These are phyloP conservation scores for Panagrolaimus sp. DNA, from an alignment of 1,140 invertebrate genomes.

Conservation along the genomic window DNA sequence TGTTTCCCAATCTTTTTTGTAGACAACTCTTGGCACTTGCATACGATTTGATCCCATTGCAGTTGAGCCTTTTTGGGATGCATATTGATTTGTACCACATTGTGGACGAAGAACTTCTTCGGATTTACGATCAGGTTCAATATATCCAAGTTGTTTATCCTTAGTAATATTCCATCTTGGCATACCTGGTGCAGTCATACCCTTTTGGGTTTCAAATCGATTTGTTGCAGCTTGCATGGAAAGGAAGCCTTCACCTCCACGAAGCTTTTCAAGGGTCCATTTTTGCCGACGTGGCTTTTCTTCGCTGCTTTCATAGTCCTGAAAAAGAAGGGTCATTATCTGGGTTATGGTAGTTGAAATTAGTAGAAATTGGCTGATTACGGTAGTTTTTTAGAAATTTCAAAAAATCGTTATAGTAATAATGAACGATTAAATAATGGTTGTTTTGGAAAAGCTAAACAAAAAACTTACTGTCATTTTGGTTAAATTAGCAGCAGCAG, in stretches of 20 bases:
- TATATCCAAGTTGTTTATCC: constrained; percentile 57
- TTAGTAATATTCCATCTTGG: constrained; percentile 58
- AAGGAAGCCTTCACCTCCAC: constrained; percentile 76
- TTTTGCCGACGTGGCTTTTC: constrained; percentile 65
- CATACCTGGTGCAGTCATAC: constrained; percentile 66
- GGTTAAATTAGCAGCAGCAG: too few species aligned
- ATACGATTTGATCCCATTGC: constrained; percentile 45
- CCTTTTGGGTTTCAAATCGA: constrained; percentile 76
- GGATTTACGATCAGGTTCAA: constrained; percentile 52
- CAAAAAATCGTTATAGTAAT: too few species aligned
- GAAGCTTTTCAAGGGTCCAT: constrained; percentile 79
- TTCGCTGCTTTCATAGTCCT: constrained; percentile 27
- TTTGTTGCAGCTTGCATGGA: constrained; percentile 87
- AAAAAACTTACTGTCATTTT: too few species aligned
- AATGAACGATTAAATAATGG: too few species aligned
- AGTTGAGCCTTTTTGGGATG: constrained; percentile 56
- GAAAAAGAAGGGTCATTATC: neutral
- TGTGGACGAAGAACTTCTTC: constrained; percentile 55
- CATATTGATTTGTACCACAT: constrained; percentile 58
- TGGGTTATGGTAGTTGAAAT: neutral
- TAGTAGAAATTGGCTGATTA: too few species aligned
- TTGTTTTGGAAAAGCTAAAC: too few species aligned
- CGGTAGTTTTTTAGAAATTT: too few species aligned
- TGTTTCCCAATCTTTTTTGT: constrained; percentile 60
- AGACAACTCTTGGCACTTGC: constrained; percentile 54